Percentiles rank a stretch among this genome's conserved stretches.
These are phyloP conservation scores for Caenorhabditis inopinata DNA, from an alignment of 1,140 invertebrate genomes.

Conservation along the genomic window DNA sequence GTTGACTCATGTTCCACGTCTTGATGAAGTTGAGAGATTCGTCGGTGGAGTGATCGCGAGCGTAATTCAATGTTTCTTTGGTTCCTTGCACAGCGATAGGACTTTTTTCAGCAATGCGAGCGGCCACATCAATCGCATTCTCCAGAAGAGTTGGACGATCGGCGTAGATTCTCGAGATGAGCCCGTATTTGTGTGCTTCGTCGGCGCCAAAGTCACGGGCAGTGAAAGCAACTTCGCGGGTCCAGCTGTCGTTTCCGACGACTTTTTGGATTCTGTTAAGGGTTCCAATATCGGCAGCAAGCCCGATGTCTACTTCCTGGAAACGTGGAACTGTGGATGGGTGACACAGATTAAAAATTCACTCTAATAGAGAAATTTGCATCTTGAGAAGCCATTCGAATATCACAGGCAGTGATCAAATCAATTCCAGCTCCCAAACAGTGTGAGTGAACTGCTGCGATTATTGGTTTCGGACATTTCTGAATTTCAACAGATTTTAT, in stretches of 20 bases:
- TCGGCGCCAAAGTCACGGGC: conserved; percentile 78
- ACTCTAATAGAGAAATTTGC: conserved; percentile 91
- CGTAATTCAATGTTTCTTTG: conserved; percentile 79
- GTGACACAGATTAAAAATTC: too few relatives aligned
- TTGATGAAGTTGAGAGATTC: conserved; percentile 68
- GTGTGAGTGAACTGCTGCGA: conserved; percentile 81
- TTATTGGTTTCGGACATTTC: conserved; percentile 83
- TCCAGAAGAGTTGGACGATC: conserved; percentile 72
- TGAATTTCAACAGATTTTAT: conserved; percentile 69
- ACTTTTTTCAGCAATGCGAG: conserved; percentile 82
- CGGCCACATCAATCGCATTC: conserved; percentile 76
- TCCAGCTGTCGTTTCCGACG: conserved; percentile 82
- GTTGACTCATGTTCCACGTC: conserved; percentile 77
- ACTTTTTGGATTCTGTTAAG: conserved; percentile 88
- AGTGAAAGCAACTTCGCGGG: conserved; percentile 83
- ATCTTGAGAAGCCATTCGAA: conserved; percentile 85
- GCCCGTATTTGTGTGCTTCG: conserved; percentile 77
- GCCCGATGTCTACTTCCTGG: conserved; percentile 72
- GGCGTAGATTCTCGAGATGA: conserved; percentile 40
- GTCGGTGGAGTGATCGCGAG: conserved; percentile 73
- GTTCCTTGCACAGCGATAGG: conserved; percentile 88
- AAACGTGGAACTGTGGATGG: too few relatives aligned
- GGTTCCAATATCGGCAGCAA: conserved; percentile 90
- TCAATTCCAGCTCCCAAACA: conserved; percentile 89
- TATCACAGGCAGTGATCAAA: conserved; percentile 82